Evolutionary conservation across 1,140 invertebrate species (phyloP).

Genomic region (Melitaea cinxia): DNA sequence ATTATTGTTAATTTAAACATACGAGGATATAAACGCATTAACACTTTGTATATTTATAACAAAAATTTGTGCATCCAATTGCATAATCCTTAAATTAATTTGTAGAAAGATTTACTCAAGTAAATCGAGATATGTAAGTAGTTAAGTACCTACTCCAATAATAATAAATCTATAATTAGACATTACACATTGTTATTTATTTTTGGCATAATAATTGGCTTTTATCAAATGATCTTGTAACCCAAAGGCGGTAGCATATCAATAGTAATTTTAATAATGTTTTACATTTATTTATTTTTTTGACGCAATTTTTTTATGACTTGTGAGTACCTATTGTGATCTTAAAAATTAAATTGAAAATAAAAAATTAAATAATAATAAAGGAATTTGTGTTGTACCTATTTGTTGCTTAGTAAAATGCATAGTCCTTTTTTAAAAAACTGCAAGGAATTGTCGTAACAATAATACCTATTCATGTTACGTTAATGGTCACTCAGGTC

Average conservation of each 20-base stretch:
- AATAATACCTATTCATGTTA: conserved; percentile 28
- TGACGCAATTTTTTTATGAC: conserved; percentile 14
- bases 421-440: conserved; percentile 17
- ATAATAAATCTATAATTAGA: conserved; percentile 37
- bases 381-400: neutral
- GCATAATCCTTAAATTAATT: too few species aligned
- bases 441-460: conserved; percentile 28
- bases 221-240: conserved; percentile 62
- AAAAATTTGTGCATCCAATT: too few species aligned
- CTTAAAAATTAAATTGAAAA: too few species aligned
- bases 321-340: too few species aligned
- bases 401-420: neutral
- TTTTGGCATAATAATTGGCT: conserved; percentile 50
- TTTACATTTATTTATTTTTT: conserved; percentile 15
- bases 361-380: too few species aligned
- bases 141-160: neutral
- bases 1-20: too few species aligned
- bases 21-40: too few species aligned
- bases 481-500: conserved; percentile 34
- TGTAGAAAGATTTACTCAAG: too few species aligned
- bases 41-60: too few species aligned
- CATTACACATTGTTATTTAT: conserved; percentile 53
- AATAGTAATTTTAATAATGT: conserved; percentile 42
- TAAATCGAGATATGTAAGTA: too few species aligned
- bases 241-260: conserved; percentile 42